Evolutionary conservation across 2,113 vertebrate genomes (phyloP).

Genomic region (Tauraco erythrolophus): DNA sequence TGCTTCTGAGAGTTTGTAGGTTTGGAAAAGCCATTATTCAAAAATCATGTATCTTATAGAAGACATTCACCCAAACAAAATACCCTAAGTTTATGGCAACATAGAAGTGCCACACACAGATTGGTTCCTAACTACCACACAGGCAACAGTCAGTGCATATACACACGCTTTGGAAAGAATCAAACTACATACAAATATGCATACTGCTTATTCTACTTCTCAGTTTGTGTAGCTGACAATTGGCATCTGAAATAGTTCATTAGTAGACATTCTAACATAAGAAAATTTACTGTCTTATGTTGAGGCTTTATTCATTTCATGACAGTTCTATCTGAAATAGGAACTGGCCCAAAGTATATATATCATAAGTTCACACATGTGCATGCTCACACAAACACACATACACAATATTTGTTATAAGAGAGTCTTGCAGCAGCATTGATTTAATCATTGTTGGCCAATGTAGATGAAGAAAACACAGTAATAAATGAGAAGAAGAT

Average conservation of each 20-base stretch:
- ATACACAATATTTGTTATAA: background rate
- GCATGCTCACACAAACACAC: background rate
- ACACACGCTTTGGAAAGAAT: background rate
- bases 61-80: background rate
- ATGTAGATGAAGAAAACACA: background rate
- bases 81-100: background rate
- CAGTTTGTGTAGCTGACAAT: background rate
- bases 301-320: background rate
- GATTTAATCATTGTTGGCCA: background rate
- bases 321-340: background rate
- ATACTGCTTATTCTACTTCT: background rate
- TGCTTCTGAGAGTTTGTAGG: background rate
- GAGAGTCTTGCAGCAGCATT: background rate
- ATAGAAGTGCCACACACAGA: background rate
- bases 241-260: background rate
- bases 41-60: background rate
- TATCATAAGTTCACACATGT: rapidly evolving
- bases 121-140: background rate
- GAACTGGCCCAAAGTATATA: background rate
- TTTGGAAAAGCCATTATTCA: background rate
- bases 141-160: background rate
- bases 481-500: background rate
- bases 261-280: background rate
- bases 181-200: background rate
- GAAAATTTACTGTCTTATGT: background rate